Evolutionary conservation across 2,888 invertebrate genomes (phyloP).

Genomic region (Metallyticus violacea): DNA sequence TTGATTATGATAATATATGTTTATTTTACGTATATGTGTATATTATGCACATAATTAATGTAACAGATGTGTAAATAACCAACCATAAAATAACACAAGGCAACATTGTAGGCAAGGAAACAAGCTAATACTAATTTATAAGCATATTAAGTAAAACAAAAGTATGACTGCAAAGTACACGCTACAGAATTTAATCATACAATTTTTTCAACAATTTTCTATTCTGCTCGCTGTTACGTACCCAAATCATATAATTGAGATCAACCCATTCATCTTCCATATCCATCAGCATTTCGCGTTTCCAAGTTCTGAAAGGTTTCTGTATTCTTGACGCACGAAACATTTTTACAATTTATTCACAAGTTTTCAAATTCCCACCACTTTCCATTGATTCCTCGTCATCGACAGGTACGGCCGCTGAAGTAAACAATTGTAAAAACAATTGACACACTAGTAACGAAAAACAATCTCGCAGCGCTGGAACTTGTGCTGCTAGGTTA

Average conservation of each 20-base stretch:
- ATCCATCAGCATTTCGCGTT: slow-evolving; percentile 36
- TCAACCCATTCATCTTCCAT: slow-evolving; percentile 42
- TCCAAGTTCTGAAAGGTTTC: neutral
- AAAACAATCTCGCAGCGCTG: neutral
- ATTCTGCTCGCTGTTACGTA: too few relatives aligned
- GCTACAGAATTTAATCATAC: too few relatives aligned
- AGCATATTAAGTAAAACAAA: too few relatives aligned
- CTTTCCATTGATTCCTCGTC: neutral
- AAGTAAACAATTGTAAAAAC: neutral
- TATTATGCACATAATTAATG: too few relatives aligned
- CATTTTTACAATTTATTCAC: neutral
- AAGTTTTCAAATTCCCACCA: neutral
- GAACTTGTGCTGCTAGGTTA: neutral
- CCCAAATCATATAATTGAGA: slow-evolving; percentile 42
- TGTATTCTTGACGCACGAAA: neutral
- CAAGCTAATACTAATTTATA: too few relatives aligned
- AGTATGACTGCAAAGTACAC: too few relatives aligned
- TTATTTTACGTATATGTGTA: too few relatives aligned
- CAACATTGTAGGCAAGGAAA: too few relatives aligned
- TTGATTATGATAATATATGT: too few relatives aligned
- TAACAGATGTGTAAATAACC: too few relatives aligned
- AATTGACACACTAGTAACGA: neutral
- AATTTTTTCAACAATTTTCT: too few relatives aligned
- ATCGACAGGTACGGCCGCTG: neutral
- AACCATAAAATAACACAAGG: too few relatives aligned